Evolutionary conservation across 2,888 invertebrate genomes (phyloP).

Genomic region (Temnothorax rugatulus): DNA sequence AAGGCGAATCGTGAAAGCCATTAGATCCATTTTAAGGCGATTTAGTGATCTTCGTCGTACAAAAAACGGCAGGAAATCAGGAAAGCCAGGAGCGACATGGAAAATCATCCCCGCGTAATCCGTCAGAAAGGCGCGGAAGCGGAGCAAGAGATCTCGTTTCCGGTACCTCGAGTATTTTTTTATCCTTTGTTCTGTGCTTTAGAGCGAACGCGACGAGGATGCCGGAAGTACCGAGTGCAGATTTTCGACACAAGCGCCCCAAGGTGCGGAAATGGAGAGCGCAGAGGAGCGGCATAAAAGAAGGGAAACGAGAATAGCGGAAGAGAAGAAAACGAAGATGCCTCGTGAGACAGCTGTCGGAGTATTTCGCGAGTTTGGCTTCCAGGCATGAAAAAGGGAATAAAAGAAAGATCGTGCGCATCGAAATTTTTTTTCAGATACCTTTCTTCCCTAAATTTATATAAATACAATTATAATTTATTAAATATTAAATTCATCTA

Average conservation of each 20-base stretch:
- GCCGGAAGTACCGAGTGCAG: conserved; percentile 66
- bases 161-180: conserved; percentile 68
- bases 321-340: conserved; percentile 46
- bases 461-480: neutral
- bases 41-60: neutral
- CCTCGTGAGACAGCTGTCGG: conserved; percentile 67
- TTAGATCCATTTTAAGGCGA: neutral
- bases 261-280: conserved; percentile 55
- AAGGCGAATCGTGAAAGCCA: neutral
- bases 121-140: conserved; percentile 25
- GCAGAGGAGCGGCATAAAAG: conserved; percentile 35
- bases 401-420: neutral
- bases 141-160: conserved; percentile 58
- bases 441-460: neutral
- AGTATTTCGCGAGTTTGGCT: conserved; percentile 72
- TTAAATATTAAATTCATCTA: conserved; percentile 10
- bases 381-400: conserved; percentile 59
- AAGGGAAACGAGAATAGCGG: conserved; percentile 55
- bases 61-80: neutral
- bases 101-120: conserved; percentile 35
- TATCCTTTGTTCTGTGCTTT: conserved; percentile 60
- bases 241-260: conserved; percentile 48
- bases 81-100: conserved; percentile 1
- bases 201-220: conserved; percentile 38
- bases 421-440: neutral